Conservation (phyloP, 2,888 invertebrate genomes). For the Pemphredon lugubris region DNA sequence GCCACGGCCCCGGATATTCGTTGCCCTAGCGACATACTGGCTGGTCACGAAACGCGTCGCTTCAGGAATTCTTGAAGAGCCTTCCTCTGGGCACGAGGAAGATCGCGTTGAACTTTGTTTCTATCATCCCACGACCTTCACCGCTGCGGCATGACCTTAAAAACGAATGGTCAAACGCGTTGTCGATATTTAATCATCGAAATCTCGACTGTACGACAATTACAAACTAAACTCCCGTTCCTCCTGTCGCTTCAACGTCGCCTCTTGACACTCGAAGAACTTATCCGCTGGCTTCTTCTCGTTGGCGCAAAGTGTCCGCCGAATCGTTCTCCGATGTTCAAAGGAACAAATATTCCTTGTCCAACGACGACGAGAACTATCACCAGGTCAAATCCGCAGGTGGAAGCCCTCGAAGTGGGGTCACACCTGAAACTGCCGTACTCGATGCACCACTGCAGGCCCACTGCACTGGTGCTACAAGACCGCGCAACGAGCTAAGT, state of each 20-base stretch:
- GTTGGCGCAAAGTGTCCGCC: no score
- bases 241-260: no score
- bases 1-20: conserved; percentile 69
- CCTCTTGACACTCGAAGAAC: no score
- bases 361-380: background rate
- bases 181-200: background rate
- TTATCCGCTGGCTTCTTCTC: no score
- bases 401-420: conserved; percentile 14
- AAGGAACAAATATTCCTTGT: background rate
- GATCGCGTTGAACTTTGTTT: conserved; percentile 18
- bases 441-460: conserved; percentile 38
- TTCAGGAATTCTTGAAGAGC: conserved; percentile 29
- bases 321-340: background rate
- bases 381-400: no score
- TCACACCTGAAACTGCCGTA: conserved; percentile 37
- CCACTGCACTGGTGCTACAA: conserved; percentile 46
- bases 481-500: conserved; percentile 38
- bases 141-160: conserved; percentile 10
- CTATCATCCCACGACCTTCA: conserved; percentile 54
- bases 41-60: conserved; percentile 17
- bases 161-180: background rate
- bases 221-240: background rate
- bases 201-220: no score
- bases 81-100: conserved; percentile 43
- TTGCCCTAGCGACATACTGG: conserved; percentile 67